phyloP scores from a whole-genome alignment of 2,797 vertebrate species.

The Poeciliopsis gracilis region DNA sequence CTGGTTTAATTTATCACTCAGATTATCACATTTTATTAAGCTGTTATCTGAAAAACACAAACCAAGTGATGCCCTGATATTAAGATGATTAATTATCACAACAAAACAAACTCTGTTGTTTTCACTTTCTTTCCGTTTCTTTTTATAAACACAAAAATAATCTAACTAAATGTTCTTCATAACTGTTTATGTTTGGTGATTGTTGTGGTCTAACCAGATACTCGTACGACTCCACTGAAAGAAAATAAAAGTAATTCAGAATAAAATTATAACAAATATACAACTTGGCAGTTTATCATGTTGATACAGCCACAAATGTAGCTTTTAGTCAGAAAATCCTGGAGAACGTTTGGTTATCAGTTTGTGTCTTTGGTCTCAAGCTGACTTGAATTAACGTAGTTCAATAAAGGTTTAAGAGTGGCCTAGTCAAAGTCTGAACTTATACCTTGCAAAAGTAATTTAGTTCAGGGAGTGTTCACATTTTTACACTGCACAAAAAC shows the following conservation, averaged over 20 bases:
- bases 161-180: neutral
- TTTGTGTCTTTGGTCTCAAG: neutral
- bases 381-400: neutral
- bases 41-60: neutral
- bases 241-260: neutral
- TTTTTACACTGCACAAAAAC: no score
- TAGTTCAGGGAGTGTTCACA: neutral
- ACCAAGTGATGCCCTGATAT: neutral
- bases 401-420: neutral
- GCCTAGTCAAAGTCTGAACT: neutral
- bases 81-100: neutral
- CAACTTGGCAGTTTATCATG: neutral
- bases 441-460: neutral
- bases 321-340: neutral
- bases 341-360: neutral
- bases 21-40: neutral
- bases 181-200: neutral
- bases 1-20: neutral
- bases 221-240: neutral
- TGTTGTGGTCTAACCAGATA: neutral
- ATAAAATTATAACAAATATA: neutral
- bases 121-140: neutral
- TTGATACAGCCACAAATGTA: neutral
- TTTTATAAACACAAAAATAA: neutral
- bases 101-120: neutral